These are phyloP conservation scores for Microtus montanus DNA, from an alignment of 2,113 vertebrate species.

Conservation along the genomic window DNA sequence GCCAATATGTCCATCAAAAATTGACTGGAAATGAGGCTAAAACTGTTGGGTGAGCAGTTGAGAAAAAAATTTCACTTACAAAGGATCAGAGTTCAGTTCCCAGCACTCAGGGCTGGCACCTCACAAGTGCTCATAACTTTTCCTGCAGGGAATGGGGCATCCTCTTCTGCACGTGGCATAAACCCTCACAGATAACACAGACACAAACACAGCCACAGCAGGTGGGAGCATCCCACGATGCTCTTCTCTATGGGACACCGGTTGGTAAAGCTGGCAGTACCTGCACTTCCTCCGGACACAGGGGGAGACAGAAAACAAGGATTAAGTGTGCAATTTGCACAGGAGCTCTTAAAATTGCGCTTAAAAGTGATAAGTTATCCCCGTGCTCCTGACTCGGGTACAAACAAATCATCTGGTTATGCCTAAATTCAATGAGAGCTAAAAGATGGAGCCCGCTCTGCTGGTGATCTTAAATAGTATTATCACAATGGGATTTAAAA, in stretches of 20 bases:
- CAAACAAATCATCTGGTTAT: background rate
- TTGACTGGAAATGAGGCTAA: background rate
- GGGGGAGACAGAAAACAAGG: background rate
- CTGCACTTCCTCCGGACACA: background rate
- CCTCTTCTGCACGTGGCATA: too few relatives aligned
- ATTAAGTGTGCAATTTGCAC: background rate
- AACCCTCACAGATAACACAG: background rate
- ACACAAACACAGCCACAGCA: background rate
- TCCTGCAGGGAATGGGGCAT: too few relatives aligned
- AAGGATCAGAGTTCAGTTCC: background rate
- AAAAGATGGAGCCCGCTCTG: background rate
- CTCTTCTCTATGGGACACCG: background rate
- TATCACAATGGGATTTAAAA: conserved; percentile 24
- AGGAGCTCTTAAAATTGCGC: background rate
- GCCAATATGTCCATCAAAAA: background rate
- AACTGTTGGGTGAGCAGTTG: background rate
- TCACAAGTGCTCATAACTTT: background rate
- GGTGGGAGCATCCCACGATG: background rate
- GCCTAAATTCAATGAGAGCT: background rate
- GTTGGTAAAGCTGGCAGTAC: background rate
- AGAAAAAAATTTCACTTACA: background rate
- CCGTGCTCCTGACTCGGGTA: background rate
- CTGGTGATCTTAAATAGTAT: background rate
- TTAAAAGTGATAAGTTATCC: background rate
- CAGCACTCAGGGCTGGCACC: background rate